phyloP scores from a whole-genome alignment of 2,113 vertebrate genomes.

The Antigone vipio region DNA sequence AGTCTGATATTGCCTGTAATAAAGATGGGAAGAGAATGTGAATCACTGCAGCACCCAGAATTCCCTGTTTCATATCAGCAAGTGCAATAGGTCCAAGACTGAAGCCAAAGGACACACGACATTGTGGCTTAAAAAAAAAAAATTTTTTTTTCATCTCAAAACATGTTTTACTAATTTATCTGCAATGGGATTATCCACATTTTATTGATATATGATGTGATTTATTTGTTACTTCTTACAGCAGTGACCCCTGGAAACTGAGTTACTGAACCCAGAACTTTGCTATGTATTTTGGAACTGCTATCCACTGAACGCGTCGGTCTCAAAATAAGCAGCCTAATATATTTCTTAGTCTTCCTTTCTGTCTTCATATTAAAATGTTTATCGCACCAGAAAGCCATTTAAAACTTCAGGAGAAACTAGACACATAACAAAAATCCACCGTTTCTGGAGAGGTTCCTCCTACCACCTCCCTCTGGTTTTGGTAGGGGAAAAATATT shows the following conservation, averaged over 20 bases:
- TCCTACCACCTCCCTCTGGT: not conserved
- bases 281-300: not conserved
- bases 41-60: not conserved
- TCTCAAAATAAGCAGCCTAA: slow-evolving; percentile 53
- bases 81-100: not conserved
- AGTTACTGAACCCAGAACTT: slow-evolving; percentile 17
- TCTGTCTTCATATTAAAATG: slow-evolving; percentile 47
- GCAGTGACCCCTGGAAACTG: slow-evolving; percentile 2
- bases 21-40: not conserved
- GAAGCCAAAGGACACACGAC: not conserved
- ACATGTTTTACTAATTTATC: slow-evolving; percentile 30
- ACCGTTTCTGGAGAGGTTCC: not conserved
- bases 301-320: not conserved
- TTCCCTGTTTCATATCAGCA: not conserved
- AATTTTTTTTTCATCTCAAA: not conserved
- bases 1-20: not conserved
- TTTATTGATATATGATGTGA: slow-evolving; percentile 22
- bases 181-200: not conserved
- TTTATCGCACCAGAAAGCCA: slow-evolving; percentile 52
- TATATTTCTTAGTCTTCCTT: slow-evolving; percentile 60
- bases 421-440: slow-evolving; percentile 10
- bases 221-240: slow-evolving; percentile 33
- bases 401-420: slow-evolving; percentile 60
- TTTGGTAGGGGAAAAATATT: slow-evolving; percentile 53
- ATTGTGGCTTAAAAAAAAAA: not conserved